These are phyloP conservation scores for Phania funesta DNA, from an alignment of 2,888 invertebrate species.

Conservation along the genomic window DNA sequence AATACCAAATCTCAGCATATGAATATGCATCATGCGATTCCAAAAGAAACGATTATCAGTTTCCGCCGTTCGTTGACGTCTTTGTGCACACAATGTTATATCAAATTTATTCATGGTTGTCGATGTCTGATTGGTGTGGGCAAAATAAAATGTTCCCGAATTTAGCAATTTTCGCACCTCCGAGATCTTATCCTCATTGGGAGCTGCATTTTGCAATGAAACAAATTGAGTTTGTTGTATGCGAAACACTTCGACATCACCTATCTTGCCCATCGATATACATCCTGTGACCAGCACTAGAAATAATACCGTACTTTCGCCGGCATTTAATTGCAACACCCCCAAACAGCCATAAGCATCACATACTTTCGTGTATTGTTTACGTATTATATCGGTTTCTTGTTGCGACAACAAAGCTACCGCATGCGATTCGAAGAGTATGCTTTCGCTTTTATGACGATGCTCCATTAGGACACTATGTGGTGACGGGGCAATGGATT, in stretches of 20 bases:
- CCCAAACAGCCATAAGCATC: conserved; percentile 99
- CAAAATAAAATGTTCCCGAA: conserved; percentile 99
- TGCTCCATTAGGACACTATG: conserved; percentile 95
- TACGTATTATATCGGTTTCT: conserved; percentile 94
- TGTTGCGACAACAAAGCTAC: conserved; percentile 85
- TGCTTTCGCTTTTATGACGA: conserved; percentile 90
- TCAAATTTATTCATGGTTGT: conserved; percentile 85
- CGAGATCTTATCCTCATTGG: conserved; percentile 83
- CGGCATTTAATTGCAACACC: conserved; percentile 92
- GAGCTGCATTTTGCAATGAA: conserved; percentile 88
- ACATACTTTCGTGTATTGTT: conserved; percentile 92
- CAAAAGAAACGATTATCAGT: conserved; percentile 99
- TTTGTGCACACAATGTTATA: conserved; percentile 96
- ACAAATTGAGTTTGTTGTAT: conserved; percentile 96
- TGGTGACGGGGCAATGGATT: conserved; percentile 91
- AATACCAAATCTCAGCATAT: conserved; percentile 94
- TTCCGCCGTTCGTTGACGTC: conserved; percentile 88
- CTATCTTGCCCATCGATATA: conserved; percentile 97
- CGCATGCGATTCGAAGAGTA: conserved; percentile 95
- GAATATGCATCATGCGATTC: conserved; percentile 97
- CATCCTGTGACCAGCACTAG: conserved; percentile 97
- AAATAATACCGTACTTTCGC: conserved; percentile 91
- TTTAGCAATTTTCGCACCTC: conserved; percentile 92
- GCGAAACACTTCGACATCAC: conserved; percentile 96
- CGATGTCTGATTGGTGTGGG: conserved; percentile 79